A percentile compares a stretch with the other conserved stretches of the same genome.
Conservation (phyloP, 2,888 invertebrate genomes). For the Marasmarcha lunaedactyla region DNA sequence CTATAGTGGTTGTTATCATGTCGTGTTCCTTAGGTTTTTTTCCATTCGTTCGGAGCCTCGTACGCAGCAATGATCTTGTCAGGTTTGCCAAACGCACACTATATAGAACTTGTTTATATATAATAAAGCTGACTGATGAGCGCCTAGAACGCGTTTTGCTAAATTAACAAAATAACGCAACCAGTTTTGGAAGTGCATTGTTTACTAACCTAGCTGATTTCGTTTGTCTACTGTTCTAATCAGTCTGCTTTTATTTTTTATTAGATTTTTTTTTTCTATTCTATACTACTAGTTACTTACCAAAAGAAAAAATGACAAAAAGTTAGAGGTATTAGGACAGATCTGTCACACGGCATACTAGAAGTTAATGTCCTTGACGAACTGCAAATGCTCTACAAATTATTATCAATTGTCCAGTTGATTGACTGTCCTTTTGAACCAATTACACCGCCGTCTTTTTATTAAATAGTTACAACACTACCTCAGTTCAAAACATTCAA, state of each 20-base stretch:
- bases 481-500: too few relatives aligned
- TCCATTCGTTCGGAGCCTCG: slow-evolving; percentile 31
- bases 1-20: slow-evolving; percentile 26
- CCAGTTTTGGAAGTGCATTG: not conserved
- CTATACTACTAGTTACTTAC: too few relatives aligned
- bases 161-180: slow-evolving; percentile 3
- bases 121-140: slow-evolving; percentile 10
- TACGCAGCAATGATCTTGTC: slow-evolving; percentile 22
- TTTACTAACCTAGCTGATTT: not conserved
- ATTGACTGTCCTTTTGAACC: not conserved
- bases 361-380: too few relatives aligned
- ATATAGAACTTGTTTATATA: slow-evolving; percentile 40
- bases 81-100: slow-evolving; percentile 40
- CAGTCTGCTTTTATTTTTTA: not conserved
- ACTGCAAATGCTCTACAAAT: not conserved
- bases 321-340: too few relatives aligned
- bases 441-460: not conserved
- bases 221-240: not conserved
- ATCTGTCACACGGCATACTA: too few relatives aligned
- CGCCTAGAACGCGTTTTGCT: slow-evolving; percentile 3
- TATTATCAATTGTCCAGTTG: not conserved
- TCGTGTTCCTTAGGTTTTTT: slow-evolving; percentile 30
- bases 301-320: too few relatives aligned
- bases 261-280: too few relatives aligned
- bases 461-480: too few relatives aligned